phyloP scores from a whole-genome alignment of 1,140 invertebrate species.

The Lepidurus arcticus region DNA sequence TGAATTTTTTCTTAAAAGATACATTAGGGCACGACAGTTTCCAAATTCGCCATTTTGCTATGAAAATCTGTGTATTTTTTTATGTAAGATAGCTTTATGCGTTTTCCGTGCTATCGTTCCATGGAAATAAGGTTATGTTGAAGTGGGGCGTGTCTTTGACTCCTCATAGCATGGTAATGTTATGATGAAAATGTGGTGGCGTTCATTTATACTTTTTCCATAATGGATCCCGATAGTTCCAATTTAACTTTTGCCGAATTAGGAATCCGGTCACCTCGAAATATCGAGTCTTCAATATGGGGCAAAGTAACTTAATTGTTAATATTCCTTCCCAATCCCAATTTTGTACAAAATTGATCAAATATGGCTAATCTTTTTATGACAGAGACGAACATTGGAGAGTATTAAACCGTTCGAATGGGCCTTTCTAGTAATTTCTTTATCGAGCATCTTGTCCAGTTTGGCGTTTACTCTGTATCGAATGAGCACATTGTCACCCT shows the following conservation, averaged over 20 bases:
- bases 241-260: not conserved
- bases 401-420: conserved; percentile 23
- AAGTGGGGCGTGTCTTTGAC: not conserved
- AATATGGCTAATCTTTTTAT: not conserved
- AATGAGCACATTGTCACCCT: not conserved
- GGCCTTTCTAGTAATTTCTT: not conserved
- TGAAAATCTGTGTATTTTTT: too few species aligned
- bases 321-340: not conserved
- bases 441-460: not conserved
- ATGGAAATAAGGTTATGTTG: not conserved
- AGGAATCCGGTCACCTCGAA: not conserved
- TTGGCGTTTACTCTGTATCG: conserved; percentile 26
- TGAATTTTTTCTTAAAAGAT: too few species aligned
- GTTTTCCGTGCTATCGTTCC: not conserved
- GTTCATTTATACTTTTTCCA: not conserved
- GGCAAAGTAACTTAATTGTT: conserved; percentile 19
- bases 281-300: not conserved
- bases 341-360: not conserved
- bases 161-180: not conserved
- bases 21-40: too few species aligned
- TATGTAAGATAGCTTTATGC: too few species aligned
- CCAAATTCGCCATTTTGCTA: too few species aligned
- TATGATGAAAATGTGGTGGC: not conserved
- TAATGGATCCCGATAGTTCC: not conserved
- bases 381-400: conserved; percentile 19